Evolutionary conservation across 2,888 invertebrate species (phyloP).

Genomic region (Epinotia nisella): DNA sequence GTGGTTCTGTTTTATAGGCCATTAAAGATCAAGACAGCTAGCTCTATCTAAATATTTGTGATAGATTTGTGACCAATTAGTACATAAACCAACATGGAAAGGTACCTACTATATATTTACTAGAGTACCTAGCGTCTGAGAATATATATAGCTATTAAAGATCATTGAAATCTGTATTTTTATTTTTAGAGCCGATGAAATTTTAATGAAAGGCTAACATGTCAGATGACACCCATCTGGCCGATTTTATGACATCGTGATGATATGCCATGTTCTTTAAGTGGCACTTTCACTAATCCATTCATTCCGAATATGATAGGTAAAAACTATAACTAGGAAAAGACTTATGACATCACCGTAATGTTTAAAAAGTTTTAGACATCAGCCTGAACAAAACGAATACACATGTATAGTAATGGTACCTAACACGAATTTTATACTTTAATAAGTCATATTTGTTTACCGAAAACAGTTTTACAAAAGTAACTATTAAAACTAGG

Average conservation of each 20-base stretch:
- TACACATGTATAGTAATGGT: background rate
- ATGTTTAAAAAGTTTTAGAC: background rate
- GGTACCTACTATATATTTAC: no score
- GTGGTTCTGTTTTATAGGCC: slow-evolving; percentile 24
- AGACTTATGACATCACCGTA: background rate
- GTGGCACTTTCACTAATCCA: no score
- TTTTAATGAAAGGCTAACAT: no score
- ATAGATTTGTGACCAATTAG: slow-evolving; percentile 3
- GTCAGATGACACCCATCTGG: no score
- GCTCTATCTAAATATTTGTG: slow-evolving; percentile 17
- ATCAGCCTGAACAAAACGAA: background rate
- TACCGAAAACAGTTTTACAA: background rate
- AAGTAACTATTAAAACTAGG: slow-evolving; percentile 7
- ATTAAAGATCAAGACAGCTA: slow-evolving; percentile 26
- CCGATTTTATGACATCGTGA: no score
- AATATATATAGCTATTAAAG: no score
- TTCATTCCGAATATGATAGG: no score
- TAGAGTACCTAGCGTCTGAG: background rate
- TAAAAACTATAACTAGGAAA: background rate
- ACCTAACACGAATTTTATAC: background rate
- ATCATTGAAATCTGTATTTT: no score
- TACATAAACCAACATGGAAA: background rate
- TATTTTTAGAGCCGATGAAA: no score
- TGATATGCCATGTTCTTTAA: no score
- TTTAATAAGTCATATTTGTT: background rate